A percentile compares a stretch with the other conserved stretches of the same genome.
Conservation (phyloP, 2,113 vertebrate genomes). For the Dryoscopus gambensis region DNA sequence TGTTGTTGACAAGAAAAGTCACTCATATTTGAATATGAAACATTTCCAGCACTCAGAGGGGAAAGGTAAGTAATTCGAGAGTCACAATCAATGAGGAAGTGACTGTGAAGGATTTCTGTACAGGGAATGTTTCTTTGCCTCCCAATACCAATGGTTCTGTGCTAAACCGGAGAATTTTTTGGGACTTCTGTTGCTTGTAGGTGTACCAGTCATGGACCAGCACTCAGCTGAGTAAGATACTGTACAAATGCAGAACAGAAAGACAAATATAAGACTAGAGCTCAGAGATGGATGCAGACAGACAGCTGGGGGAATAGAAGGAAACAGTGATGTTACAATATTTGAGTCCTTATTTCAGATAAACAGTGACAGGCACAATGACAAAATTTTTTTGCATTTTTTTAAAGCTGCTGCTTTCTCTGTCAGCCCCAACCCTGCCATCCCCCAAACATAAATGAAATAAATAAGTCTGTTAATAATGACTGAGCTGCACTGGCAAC, state of each 20-base stretch:
- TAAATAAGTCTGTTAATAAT: not conserved
- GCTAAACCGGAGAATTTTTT: not conserved
- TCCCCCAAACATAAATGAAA: not conserved
- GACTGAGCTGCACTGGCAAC: not conserved
- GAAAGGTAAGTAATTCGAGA: not conserved
- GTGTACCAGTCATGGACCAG: not conserved
- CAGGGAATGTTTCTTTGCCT: not conserved
- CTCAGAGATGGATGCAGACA: not conserved
- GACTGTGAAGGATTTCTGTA: not conserved
- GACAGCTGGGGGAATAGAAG: not conserved
- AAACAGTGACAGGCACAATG: not conserved
- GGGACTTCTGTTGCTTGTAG: not conserved
- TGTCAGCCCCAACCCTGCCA: not conserved
- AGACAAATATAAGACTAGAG: not conserved
- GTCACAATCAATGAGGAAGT: not conserved
- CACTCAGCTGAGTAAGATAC: not conserved
- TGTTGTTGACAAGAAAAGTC: not conserved
- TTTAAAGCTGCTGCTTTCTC: not conserved
- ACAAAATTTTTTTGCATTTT: not conserved
- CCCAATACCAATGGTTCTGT: not conserved
- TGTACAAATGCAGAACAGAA: not conserved
- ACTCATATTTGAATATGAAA: not conserved
- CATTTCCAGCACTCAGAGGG: not conserved
- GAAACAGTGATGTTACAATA: not conserved
- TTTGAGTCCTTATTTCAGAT: not conserved